A percentile compares a stretch with the other conserved stretches of the same genome.
Evolutionary conservation across 2,797 vertebrate species (phyloP).

Genomic region (Naso thynnoides): DNA sequence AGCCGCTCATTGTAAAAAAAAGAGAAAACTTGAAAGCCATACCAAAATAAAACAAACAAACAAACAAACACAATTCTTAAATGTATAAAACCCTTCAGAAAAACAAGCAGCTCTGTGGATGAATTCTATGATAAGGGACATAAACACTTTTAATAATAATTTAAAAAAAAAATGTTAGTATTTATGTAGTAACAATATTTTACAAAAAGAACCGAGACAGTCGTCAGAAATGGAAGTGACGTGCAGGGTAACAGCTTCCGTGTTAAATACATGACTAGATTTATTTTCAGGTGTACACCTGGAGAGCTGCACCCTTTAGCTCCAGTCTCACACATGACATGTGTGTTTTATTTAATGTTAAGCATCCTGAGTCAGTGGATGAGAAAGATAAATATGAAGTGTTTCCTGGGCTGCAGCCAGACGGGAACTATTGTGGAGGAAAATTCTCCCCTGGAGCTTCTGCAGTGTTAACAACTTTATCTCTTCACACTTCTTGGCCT

Average conservation of each 20-base stretch:
- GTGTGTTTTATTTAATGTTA: not conserved
- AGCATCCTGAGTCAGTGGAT: not conserved
- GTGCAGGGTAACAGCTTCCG: not conserved
- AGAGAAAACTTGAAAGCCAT: not conserved
- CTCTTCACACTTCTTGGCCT: slow-evolving; percentile 32
- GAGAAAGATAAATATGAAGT: slow-evolving; percentile 2
- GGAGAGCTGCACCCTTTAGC: not conserved
- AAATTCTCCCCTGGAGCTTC: slow-evolving; percentile 26
- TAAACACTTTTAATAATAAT: not conserved
- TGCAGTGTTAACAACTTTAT: slow-evolving; percentile 40
- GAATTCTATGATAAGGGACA: not conserved
- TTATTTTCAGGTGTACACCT: not conserved
- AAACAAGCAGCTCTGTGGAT: not conserved
- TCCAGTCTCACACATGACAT: no score
- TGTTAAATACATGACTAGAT: not conserved
- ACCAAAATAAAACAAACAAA: no score
- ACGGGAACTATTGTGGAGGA: not conserved
- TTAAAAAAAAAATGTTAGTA: not conserved
- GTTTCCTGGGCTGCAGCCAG: slow-evolving; percentile 26
- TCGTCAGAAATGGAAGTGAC: not conserved
- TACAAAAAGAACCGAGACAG: not conserved
- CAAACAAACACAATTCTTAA: no score
- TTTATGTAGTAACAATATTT: not conserved
- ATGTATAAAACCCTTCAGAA: not conserved
- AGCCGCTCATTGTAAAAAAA: not conserved